Conservation (phyloP, 2,888 invertebrate species). For the Colostygia pectinataria region DNA sequence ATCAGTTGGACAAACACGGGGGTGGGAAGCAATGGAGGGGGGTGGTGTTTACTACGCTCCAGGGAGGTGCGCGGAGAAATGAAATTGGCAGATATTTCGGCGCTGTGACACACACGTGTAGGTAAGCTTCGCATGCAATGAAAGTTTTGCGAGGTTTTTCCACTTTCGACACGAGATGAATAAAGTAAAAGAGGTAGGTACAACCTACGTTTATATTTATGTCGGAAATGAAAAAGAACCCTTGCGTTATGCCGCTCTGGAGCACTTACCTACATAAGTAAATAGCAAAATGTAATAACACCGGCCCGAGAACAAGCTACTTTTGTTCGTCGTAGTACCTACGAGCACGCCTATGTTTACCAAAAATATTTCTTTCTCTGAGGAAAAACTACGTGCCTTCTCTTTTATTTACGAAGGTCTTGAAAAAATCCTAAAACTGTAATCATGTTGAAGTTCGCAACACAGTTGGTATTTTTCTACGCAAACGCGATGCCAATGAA, state of each 20-base stretch:
- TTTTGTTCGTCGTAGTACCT: slow-evolving; percentile 29
- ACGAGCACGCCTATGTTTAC: slow-evolving; percentile 15
- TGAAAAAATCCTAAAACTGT: slow-evolving; percentile 16
- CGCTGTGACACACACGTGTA: slow-evolving; percentile 73
- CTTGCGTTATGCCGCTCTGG: slow-evolving; percentile 47
- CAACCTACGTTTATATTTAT: slow-evolving; percentile 46
- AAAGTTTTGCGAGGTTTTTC: slow-evolving; percentile 74
- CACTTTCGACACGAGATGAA: slow-evolving; percentile 67
- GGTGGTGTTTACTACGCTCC: slow-evolving; percentile 76
- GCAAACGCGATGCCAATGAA: slow-evolving; percentile 43
- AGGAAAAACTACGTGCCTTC: slow-evolving; percentile 6
- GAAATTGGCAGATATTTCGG: slow-evolving; percentile 80
- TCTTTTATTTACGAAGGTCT: slow-evolving; percentile 16
- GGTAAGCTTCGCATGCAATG: slow-evolving; percentile 67
- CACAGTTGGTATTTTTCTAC: slow-evolving; percentile 56
- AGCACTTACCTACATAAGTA: slow-evolving; percentile 40
- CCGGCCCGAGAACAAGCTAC: slow-evolving; percentile 28
- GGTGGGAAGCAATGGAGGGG: slow-evolving; percentile 47
- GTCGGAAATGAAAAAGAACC: slow-evolving; percentile 55
- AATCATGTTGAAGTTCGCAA: slow-evolving; percentile 36
- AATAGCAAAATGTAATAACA: slow-evolving; percentile 40
- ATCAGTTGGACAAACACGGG: slow-evolving; percentile 72
- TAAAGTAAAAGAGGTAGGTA: slow-evolving; percentile 66
- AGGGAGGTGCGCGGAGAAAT: slow-evolving; percentile 76
- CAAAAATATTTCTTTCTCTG: slow-evolving; percentile 6